Percentiles rank a stretch among this genome's conserved stretches.
phyloP scores from a whole-genome alignment of 2,113 vertebrate species.

The Cyphomyrus discorhynchus region DNA sequence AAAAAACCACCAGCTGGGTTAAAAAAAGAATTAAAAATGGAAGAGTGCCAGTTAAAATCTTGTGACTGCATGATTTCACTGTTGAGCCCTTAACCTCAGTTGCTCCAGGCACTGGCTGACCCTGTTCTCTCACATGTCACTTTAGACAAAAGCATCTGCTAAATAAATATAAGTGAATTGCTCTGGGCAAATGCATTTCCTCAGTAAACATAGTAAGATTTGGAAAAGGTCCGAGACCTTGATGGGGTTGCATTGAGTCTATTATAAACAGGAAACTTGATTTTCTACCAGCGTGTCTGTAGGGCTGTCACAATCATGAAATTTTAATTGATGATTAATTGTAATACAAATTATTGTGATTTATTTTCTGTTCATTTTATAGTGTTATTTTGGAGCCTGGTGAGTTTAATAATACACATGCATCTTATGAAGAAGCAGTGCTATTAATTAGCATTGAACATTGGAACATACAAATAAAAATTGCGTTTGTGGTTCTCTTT shows the following conservation, averaged over 20 bases:
- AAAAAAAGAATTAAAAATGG: not conserved
- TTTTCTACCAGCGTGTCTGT: not conserved
- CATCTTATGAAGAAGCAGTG: not conserved
- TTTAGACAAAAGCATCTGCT: not conserved
- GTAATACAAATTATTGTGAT: not conserved
- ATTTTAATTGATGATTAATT: not conserved
- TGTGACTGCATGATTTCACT: not conserved
- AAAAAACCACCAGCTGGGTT: not conserved
- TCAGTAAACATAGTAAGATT: constrained; percentile 16
- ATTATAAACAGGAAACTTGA: constrained; percentile 10
- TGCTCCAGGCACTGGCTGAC: not conserved
- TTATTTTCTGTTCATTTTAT: not conserved
- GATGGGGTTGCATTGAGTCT: constrained; percentile 13
- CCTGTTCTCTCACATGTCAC: not conserved
- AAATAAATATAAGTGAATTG: not conserved
- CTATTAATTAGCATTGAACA: not conserved
- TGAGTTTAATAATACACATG: not conserved
- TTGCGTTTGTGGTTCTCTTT: not conserved
- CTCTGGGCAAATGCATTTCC: not conserved
- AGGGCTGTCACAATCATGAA: not conserved
- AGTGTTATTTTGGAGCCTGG: not conserved
- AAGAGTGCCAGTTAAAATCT: not conserved
- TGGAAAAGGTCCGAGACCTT: not conserved
- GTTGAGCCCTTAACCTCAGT: not conserved
- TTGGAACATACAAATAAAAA: not conserved